These are phyloP conservation scores for Bombus turneri DNA, from an alignment of 1,140 invertebrate genomes.

Conservation along the genomic window DNA sequence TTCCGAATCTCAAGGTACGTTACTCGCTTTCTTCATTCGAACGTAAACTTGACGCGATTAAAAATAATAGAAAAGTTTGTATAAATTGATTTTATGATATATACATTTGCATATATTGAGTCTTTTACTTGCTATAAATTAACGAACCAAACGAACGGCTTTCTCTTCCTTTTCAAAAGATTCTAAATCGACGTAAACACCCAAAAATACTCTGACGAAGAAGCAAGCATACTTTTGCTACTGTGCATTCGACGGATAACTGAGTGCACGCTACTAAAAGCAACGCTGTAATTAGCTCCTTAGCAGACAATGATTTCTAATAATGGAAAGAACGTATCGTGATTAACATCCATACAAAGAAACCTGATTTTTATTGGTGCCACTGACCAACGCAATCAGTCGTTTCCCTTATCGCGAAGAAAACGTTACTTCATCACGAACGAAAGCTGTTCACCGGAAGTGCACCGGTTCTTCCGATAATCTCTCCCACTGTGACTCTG, in stretches of 20 bases:
- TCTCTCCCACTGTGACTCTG: background rate
- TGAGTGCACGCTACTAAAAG: background rate
- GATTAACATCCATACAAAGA: background rate
- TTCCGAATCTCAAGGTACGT: slow-evolving; percentile 86
- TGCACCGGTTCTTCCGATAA: slow-evolving; percentile 16
- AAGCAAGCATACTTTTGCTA: too few relatives aligned
- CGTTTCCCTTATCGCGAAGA: slow-evolving; percentile 46
- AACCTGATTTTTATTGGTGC: slow-evolving; percentile 29
- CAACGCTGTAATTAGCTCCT: slow-evolving; percentile 12
- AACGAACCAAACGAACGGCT: background rate
- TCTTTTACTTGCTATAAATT: background rate
- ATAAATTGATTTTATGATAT: too few relatives aligned
- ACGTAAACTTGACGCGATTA: background rate
- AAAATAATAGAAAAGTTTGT: too few relatives aligned
- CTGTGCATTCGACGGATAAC: background rate
- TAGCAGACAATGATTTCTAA: slow-evolving; percentile 37
- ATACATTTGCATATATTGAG: background rate
- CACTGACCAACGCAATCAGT: slow-evolving; percentile 44
- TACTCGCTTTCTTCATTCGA: background rate
- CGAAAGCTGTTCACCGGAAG: slow-evolving; percentile 19
- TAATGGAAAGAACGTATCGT: background rate
- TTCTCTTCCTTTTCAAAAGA: background rate
- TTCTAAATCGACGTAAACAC: background rate
- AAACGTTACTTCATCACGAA: slow-evolving; percentile 11
- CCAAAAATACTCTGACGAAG: too few relatives aligned